A percentile compares a stretch with the other conserved stretches of the same genome.
phyloP scores from a whole-genome alignment of 2,888 invertebrate genomes.

The Homarus gammarus region DNA sequence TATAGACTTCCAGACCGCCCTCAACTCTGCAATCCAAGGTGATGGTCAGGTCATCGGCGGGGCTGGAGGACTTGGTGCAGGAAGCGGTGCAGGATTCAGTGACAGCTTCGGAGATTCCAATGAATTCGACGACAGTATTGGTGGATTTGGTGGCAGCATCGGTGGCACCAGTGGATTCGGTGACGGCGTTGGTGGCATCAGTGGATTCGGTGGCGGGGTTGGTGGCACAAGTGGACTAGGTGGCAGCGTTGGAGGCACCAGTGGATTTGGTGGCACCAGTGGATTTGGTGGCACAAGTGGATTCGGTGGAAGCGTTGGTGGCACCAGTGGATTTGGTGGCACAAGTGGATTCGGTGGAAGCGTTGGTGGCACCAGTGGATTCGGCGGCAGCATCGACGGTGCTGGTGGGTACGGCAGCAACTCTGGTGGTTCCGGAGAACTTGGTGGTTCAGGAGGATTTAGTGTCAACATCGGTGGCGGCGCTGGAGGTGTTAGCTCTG shows the following conservation, averaged over 20 bases:
- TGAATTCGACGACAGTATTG: neutral
- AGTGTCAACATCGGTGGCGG: neutral
- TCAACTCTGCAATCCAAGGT: neutral
- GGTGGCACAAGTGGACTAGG: neutral
- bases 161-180: neutral
- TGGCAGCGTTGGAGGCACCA: neutral
- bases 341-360: neutral
- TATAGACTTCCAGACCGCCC: conserved; percentile 30
- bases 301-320: neutral
- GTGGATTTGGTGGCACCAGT: neutral
- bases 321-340: too few species aligned
- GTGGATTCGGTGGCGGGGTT: neutral
- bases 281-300: neutral
- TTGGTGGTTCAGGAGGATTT: neutral
- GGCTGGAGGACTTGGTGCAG: neutral
- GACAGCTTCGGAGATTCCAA: neutral
- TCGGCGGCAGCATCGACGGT: neutral
- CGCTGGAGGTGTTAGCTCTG: neutral
- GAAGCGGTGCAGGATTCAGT: neutral
- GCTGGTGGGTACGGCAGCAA: neutral
- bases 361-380: neutral
- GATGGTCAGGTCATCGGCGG: neutral
- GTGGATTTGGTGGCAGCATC: neutral
- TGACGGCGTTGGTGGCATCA: neutral
- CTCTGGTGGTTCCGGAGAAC: too few species aligned